Conservation (phyloP, 2,113 vertebrate species). For the Leuciscus idus region DNA sequence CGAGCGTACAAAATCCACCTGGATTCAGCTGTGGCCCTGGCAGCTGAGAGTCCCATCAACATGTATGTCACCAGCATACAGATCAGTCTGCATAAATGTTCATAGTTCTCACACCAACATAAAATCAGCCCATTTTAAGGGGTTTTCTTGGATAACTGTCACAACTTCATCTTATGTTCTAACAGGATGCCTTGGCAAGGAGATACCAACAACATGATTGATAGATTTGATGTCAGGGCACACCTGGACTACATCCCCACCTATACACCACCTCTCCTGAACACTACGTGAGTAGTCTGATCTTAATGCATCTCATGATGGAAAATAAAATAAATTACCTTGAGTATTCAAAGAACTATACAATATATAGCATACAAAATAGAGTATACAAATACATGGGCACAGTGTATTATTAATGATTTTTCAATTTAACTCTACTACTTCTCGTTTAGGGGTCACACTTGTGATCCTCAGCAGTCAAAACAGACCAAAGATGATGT, state of each 20-base stretch:
- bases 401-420: too few relatives aligned
- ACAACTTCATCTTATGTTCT: background rate
- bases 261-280: slow-evolving; percentile 87
- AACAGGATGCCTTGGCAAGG: slow-evolving; percentile 98
- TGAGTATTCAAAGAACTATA: background rate
- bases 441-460: background rate
- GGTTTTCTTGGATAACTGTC: background rate
- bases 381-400: too few relatives aligned
- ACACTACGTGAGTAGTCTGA: slow-evolving; percentile 81
- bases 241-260: slow-evolving; percentile 93
- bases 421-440: background rate
- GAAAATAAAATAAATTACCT: background rate
- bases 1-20: slow-evolving; percentile 93
- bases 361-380: too few relatives aligned
- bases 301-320: background rate
- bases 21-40: slow-evolving; percentile 91
- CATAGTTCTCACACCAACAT: background rate
- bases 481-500: too few relatives aligned
- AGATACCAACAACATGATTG: slow-evolving; percentile 96
- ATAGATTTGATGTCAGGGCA: slow-evolving; percentile 92
- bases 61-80: slow-evolving; percentile 79
- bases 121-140: background rate
- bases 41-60: slow-evolving; percentile 93
- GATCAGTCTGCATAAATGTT: background rate
- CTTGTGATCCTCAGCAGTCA: too few relatives aligned